Conservation (phyloP, 1,140 invertebrate genomes). For the Lysiphlebus fabarum region DNA sequence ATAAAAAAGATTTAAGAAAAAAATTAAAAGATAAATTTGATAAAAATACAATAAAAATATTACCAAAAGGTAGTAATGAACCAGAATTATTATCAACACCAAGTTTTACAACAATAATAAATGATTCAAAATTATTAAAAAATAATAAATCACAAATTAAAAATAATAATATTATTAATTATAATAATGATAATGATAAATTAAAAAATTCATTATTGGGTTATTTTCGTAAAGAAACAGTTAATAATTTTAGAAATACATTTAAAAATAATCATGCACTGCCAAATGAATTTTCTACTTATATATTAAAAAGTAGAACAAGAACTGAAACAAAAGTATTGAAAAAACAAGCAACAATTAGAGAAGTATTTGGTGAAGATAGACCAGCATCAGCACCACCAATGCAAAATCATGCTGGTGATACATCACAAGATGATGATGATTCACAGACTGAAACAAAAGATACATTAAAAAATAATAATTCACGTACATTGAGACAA, state of each 20-base stretch:
- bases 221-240: conserved; percentile 68
- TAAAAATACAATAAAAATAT: conserved; percentile 30
- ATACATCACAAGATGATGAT: conserved; percentile 48
- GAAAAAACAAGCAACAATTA: conserved; percentile 73
- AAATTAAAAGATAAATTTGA: conserved; percentile 51
- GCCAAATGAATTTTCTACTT: conserved; percentile 65
- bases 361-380: conserved; percentile 75
- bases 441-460: conserved; percentile 47
- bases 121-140: conserved; percentile 37
- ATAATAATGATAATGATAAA: conserved; percentile 36
- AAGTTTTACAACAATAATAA: conserved; percentile 43
- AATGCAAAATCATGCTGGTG: conserved; percentile 47
- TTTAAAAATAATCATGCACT: conserved; percentile 63
- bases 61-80: conserved; percentile 44
- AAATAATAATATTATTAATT: background rate
- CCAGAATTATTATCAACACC: conserved; percentile 64
- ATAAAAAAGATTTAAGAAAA: conserved; percentile 58
- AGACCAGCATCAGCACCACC: conserved; percentile 66
- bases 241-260: conserved; percentile 65
- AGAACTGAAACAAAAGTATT: conserved; percentile 72
- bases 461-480: conserved; percentile 30
- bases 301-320: conserved; percentile 71
- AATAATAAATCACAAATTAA: conserved; percentile 55
- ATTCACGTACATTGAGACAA: conserved; percentile 40
- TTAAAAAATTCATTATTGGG: conserved; percentile 56